These are phyloP conservation scores for Holcopasites calliopsidis DNA, from an alignment of 1,140 invertebrate species.

Conservation along the genomic window DNA sequence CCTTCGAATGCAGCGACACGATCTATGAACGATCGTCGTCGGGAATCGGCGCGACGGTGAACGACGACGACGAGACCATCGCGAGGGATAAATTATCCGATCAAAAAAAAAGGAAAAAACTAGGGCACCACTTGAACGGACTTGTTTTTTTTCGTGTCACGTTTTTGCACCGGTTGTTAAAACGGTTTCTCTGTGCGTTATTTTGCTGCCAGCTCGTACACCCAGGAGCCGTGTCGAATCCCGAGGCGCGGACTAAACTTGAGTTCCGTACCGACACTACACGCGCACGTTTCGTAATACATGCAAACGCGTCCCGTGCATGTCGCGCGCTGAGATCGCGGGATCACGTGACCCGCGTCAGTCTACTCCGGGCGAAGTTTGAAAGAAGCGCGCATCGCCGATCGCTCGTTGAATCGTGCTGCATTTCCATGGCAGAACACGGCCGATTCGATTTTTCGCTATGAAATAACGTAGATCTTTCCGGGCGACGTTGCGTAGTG, in stretches of 20 bases:
- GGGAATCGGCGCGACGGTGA: conserved; percentile 5
- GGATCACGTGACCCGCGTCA: conserved; percentile 35
- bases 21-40: conserved; percentile 14
- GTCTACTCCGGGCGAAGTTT: not conserved
- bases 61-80: conserved; percentile 29
- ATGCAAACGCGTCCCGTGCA: conserved; percentile 37
- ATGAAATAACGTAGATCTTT: no score
- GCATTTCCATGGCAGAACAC: not conserved
- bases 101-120: no score
- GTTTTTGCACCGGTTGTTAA: not conserved
- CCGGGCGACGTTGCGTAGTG: not conserved
- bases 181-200: conserved; percentile 27
- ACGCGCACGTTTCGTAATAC: conserved; percentile 29
- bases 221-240: conserved; percentile 50
- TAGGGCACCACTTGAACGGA: not conserved
- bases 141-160: not conserved
- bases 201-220: conserved; percentile 22
- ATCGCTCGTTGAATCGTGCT: not conserved
- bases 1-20: conserved; percentile 27
- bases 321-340: conserved; percentile 19
- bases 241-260: conserved; percentile 55
- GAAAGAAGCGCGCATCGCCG: conserved; percentile 4
- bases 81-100: not conserved
- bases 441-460: not conserved
- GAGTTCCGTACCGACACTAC: conserved; percentile 42